Evolutionary conservation across 2,113 vertebrate genomes (phyloP).

Genomic region (Petrocephalus microphthalmus): DNA sequence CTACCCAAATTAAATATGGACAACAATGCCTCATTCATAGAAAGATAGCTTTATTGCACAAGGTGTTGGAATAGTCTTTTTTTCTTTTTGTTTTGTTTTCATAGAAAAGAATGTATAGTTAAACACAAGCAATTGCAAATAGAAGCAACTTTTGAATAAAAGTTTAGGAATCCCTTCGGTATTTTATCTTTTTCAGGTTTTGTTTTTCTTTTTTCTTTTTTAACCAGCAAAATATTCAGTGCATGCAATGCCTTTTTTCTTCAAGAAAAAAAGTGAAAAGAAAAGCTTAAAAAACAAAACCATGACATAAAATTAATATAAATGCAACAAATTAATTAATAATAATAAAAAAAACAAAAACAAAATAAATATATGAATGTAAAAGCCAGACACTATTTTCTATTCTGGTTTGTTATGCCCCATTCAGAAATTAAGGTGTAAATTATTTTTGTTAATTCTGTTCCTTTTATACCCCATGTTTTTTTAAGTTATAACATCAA

Average conservation of each 20-base stretch:
- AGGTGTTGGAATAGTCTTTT: slow-evolving; percentile 84
- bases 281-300: slow-evolving; percentile 67
- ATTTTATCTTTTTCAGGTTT: slow-evolving; percentile 48
- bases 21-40: slow-evolving; percentile 59
- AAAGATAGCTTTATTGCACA: slow-evolving; percentile 99
- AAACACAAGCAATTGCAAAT: slow-evolving; percentile 99
- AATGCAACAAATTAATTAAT: slow-evolving; percentile 41
- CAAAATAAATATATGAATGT: slow-evolving; percentile 30
- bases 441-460: slow-evolving; percentile 52
- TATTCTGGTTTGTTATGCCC: slow-evolving; percentile 51
- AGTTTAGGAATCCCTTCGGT: slow-evolving; percentile 59
- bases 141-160: slow-evolving; percentile 77
- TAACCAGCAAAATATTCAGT: slow-evolving; percentile 81
- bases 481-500: slow-evolving; percentile 68
- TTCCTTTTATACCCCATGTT: slow-evolving; percentile 51
- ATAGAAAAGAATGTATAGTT: slow-evolving; percentile 93
- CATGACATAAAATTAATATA: slow-evolving; percentile 38
- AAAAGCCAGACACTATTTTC: slow-evolving; percentile 47
- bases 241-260: slow-evolving; percentile 82
- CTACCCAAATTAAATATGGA: slow-evolving; percentile 48
- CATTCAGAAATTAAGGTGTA: slow-evolving; percentile 55
- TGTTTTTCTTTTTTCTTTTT: slow-evolving; percentile 63
- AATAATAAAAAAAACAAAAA: slow-evolving; percentile 33
- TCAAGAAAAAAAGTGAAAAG: slow-evolving; percentile 48
- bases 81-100: slow-evolving; percentile 78